Conservation (phyloP, 30 jellyfish, hydroid and myxozoan genomes). For the Hydractinia echinata region DNA sequence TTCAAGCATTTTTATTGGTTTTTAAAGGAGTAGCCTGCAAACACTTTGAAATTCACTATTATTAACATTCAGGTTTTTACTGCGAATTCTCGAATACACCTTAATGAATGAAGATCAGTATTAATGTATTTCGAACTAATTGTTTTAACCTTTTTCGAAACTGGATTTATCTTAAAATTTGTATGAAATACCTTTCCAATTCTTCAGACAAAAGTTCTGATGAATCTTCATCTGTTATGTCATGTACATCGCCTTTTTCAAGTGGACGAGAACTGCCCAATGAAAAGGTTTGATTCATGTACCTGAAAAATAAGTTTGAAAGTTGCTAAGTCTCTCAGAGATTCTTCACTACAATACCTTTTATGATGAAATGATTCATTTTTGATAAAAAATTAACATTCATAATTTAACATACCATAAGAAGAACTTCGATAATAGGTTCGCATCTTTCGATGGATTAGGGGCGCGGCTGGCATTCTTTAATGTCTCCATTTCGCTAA, state of each 20-base stretch:
- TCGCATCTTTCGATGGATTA: constrained; percentile 41
- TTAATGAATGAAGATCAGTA: no score
- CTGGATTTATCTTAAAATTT: no score
- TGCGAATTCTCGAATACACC: no score
- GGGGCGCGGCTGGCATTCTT: constrained; percentile 14
- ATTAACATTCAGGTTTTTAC: no score
- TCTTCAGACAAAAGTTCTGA: constrained; percentile 12
- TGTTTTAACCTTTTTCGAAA: no score
- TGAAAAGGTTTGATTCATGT: constrained; percentile 26
- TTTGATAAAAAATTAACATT: no score
- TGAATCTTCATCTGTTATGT: constrained; percentile 15
- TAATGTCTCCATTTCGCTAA: constrained; percentile 39
- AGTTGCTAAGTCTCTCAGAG: not conserved
- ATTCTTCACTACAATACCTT: not conserved
- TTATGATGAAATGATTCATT: not conserved
- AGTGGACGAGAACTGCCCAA: constrained; percentile 25
- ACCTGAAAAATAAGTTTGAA: constrained; percentile 18
- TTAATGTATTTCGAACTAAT: no score
- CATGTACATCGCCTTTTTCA: constrained; percentile 25
- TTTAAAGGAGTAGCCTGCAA: no score
- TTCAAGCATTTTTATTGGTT: no score
- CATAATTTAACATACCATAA: constrained; percentile 34
- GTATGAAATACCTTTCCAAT: constrained; percentile 29
- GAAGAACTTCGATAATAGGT: constrained; percentile 25
- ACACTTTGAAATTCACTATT: no score